Evolutionary conservation across 2,113 vertebrate genomes (phyloP).

Genomic region (Apeltes quadracus): DNA sequence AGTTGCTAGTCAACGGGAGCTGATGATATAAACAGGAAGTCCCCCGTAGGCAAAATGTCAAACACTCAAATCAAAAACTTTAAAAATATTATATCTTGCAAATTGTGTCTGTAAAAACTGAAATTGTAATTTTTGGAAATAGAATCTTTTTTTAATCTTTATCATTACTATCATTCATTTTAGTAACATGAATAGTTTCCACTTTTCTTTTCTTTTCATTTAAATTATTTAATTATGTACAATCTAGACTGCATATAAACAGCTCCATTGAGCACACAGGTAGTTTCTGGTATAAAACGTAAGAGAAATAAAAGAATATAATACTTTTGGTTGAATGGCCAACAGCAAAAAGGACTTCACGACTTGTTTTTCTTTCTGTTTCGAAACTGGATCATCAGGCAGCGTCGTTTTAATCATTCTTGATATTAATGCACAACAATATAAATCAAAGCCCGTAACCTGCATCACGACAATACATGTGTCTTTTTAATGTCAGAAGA

Average conservation of each 20-base stretch:
- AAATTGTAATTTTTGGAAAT: neutral
- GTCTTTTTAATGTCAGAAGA: no score
- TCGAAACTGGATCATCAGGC: slow-evolving; percentile 41
- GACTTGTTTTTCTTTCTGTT: neutral
- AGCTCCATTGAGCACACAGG: neutral
- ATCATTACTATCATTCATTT: neutral
- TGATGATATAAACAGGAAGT: no score
- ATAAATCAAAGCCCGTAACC: no score
- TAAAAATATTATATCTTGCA: no score
- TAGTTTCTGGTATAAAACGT: slow-evolving; percentile 37
- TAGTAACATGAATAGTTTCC: no score
- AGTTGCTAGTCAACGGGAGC: no score
- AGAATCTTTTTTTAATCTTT: neutral
- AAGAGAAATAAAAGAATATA: neutral
- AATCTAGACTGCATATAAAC: slow-evolving; percentile 1
- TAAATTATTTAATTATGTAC: neutral
- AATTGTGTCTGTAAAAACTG: neutral
- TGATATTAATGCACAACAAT: slow-evolving; percentile 27
- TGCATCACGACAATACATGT: no score
- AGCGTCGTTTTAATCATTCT: slow-evolving; percentile 1
- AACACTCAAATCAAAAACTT: no score
- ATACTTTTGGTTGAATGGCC: neutral
- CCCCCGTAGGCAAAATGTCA: no score
- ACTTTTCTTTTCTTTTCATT: no score
- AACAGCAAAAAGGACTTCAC: no score